Conservation (phyloP, 1,140 invertebrate species). For the Microplitis mediator region DNA sequence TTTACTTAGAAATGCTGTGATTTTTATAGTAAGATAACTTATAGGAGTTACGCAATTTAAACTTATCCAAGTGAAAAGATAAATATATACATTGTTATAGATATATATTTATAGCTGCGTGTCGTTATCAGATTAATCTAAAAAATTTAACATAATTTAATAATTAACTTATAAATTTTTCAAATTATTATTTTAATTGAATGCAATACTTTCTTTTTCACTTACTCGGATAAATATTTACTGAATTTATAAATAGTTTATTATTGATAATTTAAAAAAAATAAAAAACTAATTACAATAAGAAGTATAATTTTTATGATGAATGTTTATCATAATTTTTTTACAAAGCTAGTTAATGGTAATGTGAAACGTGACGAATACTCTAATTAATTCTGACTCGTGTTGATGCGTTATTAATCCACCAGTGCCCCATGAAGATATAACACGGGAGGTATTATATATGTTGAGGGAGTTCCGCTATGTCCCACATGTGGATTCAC, state of each 20-base stretch:
- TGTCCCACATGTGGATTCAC: conserved; percentile 49
- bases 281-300: too few species aligned
- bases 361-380: conserved; percentile 8
- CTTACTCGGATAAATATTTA: too few species aligned
- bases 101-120: too few species aligned
- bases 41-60: not conserved
- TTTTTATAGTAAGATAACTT: not conserved
- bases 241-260: too few species aligned
- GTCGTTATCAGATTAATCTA: too few species aligned
- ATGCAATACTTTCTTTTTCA: too few species aligned
- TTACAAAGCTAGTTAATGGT: not conserved
- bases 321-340: too few species aligned
- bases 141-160: too few species aligned
- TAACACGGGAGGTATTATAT: conserved; percentile 4
- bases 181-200: too few species aligned
- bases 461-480: conserved; percentile 51
- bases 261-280: too few species aligned
- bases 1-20: not conserved
- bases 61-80: not conserved
- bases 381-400: not conserved
- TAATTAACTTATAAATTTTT: too few species aligned
- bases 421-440: not conserved
- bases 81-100: not conserved
- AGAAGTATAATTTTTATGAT: too few species aligned
- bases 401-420: not conserved